Percentiles rank a stretch among this genome's conserved stretches.
Conservation (phyloP, 2,888 invertebrate genomes). For the Campoletis raptor region DNA sequence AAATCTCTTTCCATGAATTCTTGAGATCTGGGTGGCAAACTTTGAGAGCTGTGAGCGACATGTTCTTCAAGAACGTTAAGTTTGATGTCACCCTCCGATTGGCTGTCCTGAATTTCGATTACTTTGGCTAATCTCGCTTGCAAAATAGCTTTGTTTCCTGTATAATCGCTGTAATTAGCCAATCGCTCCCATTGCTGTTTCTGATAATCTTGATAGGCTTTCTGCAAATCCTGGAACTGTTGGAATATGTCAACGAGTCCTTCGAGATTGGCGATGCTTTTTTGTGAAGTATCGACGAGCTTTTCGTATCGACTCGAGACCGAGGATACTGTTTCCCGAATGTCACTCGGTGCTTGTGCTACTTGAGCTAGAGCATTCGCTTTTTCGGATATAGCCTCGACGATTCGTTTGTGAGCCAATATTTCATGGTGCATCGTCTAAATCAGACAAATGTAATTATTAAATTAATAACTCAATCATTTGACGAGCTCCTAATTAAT, state of each 20-base stretch:
- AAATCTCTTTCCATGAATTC: constrained; percentile 94
- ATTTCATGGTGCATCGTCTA: constrained; percentile 95
- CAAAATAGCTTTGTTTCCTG: constrained; percentile 94
- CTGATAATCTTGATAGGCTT: constrained; percentile 95
- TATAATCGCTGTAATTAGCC: constrained; percentile 92
- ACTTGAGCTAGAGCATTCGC: constrained; percentile 90
- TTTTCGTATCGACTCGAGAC: constrained; percentile 92
- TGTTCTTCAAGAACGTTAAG: constrained; percentile 91
- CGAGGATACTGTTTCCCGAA: constrained; percentile 89
- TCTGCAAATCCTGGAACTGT: constrained; percentile 94
- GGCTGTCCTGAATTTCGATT: constrained; percentile 91
- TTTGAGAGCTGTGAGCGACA: constrained; percentile 89
- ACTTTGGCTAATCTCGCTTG: constrained; percentile 93
- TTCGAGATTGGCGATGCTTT: constrained; percentile 91
- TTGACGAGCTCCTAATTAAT: too few species aligned
- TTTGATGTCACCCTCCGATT: constrained; percentile 92
- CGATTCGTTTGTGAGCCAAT: constrained; percentile 94
- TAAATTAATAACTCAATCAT: neutral
- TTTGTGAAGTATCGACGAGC: constrained; percentile 88
- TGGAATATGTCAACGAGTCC: constrained; percentile 92
- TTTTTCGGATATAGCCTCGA: constrained; percentile 96
- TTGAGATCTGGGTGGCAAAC: constrained; percentile 92
- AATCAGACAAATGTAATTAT: constrained; percentile 31
- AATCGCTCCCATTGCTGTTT: constrained; percentile 96
- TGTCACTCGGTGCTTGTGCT: constrained; percentile 86